Base-by-base conservation (phyloP, 2,113 vertebrate species). In the Acinonyx jubatus region DNA sequence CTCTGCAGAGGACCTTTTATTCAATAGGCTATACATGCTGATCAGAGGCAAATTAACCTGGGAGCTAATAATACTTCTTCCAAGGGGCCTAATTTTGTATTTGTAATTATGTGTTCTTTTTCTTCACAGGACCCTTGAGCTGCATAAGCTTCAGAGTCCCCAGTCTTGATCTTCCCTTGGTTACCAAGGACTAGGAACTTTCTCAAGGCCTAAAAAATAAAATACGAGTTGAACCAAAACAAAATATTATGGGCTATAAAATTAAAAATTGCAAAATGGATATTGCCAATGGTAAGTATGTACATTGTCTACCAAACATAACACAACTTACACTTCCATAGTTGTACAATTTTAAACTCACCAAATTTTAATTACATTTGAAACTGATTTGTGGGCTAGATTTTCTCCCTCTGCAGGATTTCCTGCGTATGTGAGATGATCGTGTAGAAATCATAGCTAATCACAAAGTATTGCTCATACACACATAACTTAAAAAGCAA, bases 391-490 rank as follows among this genome's bases (percentile, higher is more conserved):
- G 33, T 50, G 41, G 21, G 48, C 11, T 92, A 11, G 41, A 76
- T 74, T 90, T 93, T 74, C 73, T 93, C 73, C 73, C n/a, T 74
- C 88, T 81, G 19, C 50, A 74, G 38, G 73, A 87, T 78, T 61
- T 91, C 66, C 41, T 63, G 36, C n/a, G 27, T 38, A 25, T 69
- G 25, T 89, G 33, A 63, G n/a, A 79, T 52, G 19, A 66, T 61
- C 57, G 69, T 94, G 48, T 83, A 92, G 93, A 88, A 92, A 87
- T 92, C 50, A 29, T 21, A 91, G 69, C 48, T 91, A 13, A 82
- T 18, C 23, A n/a, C 55, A 91, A 73, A 63, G n/a, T 57, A 4
- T 76, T 91, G 48, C 36, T 91, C n/a, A 41, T 65, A 38, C 12
- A 89, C 48, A 90, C 50, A 50, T 92, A 55, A 71, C 52, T 78